phyloP scores from a whole-genome alignment of 2,113 vertebrate species.

The Azemiops feae region DNA sequence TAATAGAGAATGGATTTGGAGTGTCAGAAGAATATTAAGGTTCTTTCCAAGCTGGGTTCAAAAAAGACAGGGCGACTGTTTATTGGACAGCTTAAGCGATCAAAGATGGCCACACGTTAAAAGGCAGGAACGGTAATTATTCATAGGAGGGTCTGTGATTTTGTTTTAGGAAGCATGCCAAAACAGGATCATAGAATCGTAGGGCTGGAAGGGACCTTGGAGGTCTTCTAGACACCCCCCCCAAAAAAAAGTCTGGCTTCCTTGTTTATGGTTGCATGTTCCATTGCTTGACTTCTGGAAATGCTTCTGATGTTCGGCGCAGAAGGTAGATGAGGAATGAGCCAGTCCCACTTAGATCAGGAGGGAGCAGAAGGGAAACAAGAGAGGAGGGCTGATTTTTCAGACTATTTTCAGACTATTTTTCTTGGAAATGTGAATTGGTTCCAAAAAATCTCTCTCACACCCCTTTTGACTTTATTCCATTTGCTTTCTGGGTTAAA shows the following conservation, averaged over 20 bases:
- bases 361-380: neutral
- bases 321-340: rapidly evolving
- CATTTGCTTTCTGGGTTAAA: neutral
- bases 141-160: neutral
- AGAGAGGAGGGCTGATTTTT: neutral
- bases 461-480: neutral
- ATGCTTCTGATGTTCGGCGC: rapidly evolving
- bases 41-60: neutral
- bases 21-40: neutral
- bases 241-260: neutral
- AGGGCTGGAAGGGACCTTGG: neutral
- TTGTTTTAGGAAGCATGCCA: neutral
- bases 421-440: neutral
- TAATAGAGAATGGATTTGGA: neutral
- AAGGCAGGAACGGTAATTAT: neutral
- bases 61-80: neutral
- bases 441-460: neutral
- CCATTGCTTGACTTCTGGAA: neutral
- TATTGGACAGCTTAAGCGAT: neutral
- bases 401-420: no score
- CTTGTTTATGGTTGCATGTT: neutral
- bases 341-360: rapidly evolving
- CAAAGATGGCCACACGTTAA: neutral
- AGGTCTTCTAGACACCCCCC: neutral
- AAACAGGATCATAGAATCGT: neutral